phyloP scores from a whole-genome alignment of 1,140 invertebrate genomes.

The Neotoxoptera formosana region DNA sequence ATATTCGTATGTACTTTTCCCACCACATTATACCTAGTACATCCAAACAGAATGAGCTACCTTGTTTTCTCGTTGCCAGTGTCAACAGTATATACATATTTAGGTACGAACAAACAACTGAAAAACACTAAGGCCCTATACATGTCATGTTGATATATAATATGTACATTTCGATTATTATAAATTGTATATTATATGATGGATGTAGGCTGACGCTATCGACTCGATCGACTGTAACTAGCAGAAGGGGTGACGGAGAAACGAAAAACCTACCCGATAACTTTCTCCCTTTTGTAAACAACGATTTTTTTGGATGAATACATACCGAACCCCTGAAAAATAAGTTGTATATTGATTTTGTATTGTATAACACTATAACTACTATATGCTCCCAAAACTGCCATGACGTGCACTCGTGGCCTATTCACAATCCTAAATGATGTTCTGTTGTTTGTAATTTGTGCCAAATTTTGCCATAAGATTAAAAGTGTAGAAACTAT shows the following conservation, averaged over 20 bases:
- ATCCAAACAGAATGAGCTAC: neutral
- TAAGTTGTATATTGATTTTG: neutral
- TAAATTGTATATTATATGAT: neutral
- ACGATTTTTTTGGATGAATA: neutral
- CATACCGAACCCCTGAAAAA: neutral
- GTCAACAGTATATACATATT: neutral
- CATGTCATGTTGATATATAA: neutral
- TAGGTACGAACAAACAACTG: neutral
- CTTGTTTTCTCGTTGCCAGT: neutral
- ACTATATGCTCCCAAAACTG: no score
- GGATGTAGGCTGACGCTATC: no score
- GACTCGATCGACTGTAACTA: neutral
- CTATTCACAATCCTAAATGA: no score
- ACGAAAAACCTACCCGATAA: neutral
- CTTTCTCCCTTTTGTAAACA: neutral
- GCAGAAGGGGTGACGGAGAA: neutral
- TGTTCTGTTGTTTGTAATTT: no score
- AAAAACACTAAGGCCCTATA: neutral
- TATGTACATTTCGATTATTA: neutral
- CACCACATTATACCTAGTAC: neutral
- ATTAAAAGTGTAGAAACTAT: no score
- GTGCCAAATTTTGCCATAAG: no score
- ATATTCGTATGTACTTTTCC: neutral
- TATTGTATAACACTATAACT: no score
- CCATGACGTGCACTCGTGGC: no score